A percentile compares a stretch with the other conserved stretches of the same genome.
These are phyloP conservation scores for Felis catus DNA, from an alignment of 2,113 vertebrate genomes.

Conservation along the genomic window F.catus_Fca126_mat1.0 CM031416.1:134476001-134476500, in stretches of 20 bases:
- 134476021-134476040: constrained; percentile 95
- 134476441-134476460: constrained; percentile 26
- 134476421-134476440: constrained; percentile 21
- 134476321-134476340: neutral
- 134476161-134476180: constrained; percentile 9
- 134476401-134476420: constrained; percentile 16
- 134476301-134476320: neutral
- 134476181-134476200: neutral
- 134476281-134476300: constrained; percentile 1
- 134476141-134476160: constrained; percentile 43
- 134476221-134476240: neutral
- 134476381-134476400: constrained; percentile 5
- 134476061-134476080: constrained; percentile 95
- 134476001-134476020: constrained; percentile 91
- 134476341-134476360: neutral
- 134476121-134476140: constrained; percentile 46
- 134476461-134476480: constrained; percentile 10
- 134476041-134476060: constrained; percentile 93
- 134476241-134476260: neutral
- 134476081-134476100: constrained; percentile 96
- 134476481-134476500: neutral
- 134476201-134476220: constrained; percentile 13
- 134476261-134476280: neutral
- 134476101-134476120: constrained; percentile 95
- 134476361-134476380: constrained; percentile 29